Percentiles rank a stretch among this genome's conserved stretches.
These are phyloP conservation scores for Tethea ocularis DNA, from an alignment of 2,888 invertebrate species.

Conservation along the genomic window DNA sequence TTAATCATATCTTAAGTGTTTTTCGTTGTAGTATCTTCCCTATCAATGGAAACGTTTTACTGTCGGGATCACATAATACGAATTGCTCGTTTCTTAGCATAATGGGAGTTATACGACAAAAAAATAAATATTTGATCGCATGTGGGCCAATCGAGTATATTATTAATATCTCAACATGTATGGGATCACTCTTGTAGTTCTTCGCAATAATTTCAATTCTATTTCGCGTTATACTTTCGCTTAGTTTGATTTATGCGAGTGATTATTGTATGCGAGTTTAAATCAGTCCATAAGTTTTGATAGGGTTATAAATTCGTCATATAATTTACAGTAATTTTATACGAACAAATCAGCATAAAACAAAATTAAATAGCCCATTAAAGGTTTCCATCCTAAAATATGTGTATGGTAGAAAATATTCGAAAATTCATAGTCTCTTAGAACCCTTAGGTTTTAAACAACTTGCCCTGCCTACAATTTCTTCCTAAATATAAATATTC, in stretches of 20 bases:
- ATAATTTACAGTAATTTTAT: neutral
- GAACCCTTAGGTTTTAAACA: neutral
- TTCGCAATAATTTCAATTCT: slow-evolving; percentile 58
- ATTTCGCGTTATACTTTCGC: slow-evolving; percentile 48
- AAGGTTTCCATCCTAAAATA: neutral
- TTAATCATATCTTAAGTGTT: slow-evolving; percentile 78
- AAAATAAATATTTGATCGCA: slow-evolving; percentile 50
- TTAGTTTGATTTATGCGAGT: slow-evolving; percentile 41
- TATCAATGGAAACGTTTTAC: slow-evolving; percentile 57
- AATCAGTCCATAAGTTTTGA: slow-evolving; percentile 31
- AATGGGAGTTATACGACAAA: slow-evolving; percentile 58
- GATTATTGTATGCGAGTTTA: slow-evolving; percentile 36
- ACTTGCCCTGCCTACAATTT: slow-evolving; percentile 26
- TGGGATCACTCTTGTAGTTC: slow-evolving; percentile 76
- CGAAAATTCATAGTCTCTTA: neutral
- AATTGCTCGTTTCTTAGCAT: slow-evolving; percentile 55
- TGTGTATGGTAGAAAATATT: neutral
- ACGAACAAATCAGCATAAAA: neutral
- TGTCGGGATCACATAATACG: slow-evolving; percentile 62
- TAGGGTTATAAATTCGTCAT: slow-evolving; percentile 8
- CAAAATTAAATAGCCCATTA: neutral
- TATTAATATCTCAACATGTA: slow-evolving; percentile 69
- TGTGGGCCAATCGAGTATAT: slow-evolving; percentile 77
- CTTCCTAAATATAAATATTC: slow-evolving; percentile 4
- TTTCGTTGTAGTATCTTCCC: slow-evolving; percentile 64